Conservation (phyloP, 1,140 invertebrate genomes). For the Brachionus rubens region DNA sequence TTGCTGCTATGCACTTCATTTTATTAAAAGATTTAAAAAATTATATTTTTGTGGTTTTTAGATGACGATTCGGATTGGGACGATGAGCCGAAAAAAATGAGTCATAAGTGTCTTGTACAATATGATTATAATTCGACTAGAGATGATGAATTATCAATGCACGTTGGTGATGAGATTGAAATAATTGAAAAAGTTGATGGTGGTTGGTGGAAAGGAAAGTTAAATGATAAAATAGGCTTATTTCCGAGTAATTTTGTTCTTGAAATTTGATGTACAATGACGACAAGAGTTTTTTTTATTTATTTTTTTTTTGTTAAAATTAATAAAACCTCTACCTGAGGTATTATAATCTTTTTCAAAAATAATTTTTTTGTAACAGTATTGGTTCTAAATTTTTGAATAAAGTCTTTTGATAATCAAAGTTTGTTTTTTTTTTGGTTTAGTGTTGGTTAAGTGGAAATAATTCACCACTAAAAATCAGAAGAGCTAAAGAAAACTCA, state of each 20-base stretch:
- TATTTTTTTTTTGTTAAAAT: conserved; percentile 14
- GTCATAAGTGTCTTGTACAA: conserved; percentile 5
- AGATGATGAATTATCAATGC: conserved; percentile 25
- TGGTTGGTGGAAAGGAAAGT: conserved; percentile 30
- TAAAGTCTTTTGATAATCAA: too few species aligned
- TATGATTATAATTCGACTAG: conserved; percentile 32
- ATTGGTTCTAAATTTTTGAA: too few species aligned
- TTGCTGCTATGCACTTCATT: too few species aligned
- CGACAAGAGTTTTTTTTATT: neutral
- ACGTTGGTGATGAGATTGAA: conserved; percentile 29
- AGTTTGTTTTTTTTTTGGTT: too few species aligned
- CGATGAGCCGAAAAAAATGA: neutral
- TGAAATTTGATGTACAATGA: neutral
- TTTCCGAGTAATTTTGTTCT: conserved; percentile 40
- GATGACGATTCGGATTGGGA: conserved; percentile 29
- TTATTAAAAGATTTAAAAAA: neutral
- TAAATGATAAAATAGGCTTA: conserved; percentile 10
- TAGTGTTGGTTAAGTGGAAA: too few species aligned
- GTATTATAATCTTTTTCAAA: too few species aligned
- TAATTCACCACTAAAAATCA: too few species aligned
- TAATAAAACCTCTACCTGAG: neutral
- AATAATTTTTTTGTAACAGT: too few species aligned
- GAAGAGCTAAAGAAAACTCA: too few species aligned
- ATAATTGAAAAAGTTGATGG: conserved; percentile 15
- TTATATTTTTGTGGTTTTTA: neutral